A percentile compares a stretch with the other conserved stretches of the same genome.
phyloP scores from a whole-genome alignment of 2,888 invertebrate species.

The Eupithecia dodoneata region DNA sequence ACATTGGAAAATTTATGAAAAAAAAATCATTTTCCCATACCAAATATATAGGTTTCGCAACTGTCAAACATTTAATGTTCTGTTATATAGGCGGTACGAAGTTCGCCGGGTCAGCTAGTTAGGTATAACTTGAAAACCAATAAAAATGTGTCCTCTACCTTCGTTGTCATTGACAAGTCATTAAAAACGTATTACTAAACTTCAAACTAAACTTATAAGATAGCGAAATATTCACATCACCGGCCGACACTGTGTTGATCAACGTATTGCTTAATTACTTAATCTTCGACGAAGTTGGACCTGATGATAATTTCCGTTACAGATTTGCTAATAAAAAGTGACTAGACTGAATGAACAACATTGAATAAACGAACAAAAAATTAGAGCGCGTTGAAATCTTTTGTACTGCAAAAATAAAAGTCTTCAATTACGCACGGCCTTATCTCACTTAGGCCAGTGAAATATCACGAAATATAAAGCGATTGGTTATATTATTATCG shows the following conservation, averaged over 20 bases:
- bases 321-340: slow-evolving; percentile 4
- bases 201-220: slow-evolving; percentile 17
- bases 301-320: neutral
- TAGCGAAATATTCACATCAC: slow-evolving; percentile 39
- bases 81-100: no score
- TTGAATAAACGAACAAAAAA: slow-evolving; percentile 11
- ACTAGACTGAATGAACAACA: neutral
- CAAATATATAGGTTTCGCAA: no score
- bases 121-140: neutral
- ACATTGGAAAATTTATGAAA: no score
- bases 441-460: neutral
- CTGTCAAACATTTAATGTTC: no score
- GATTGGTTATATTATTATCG: neutral
- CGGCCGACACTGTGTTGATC: slow-evolving; percentile 36
- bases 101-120: no score
- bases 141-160: neutral
- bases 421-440: neutral
- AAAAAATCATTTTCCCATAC: no score
- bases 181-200: neutral
- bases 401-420: neutral
- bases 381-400: slow-evolving; percentile 22
- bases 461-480: neutral
- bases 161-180: neutral
- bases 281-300: slow-evolving; percentile 18
- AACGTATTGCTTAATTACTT: slow-evolving; percentile 40